A percentile compares a stretch with the other conserved stretches of the same genome.
Evolutionary conservation across 1,140 invertebrate genomes (phyloP).

Genomic region (Pemphigus obesinymphae): DNA sequence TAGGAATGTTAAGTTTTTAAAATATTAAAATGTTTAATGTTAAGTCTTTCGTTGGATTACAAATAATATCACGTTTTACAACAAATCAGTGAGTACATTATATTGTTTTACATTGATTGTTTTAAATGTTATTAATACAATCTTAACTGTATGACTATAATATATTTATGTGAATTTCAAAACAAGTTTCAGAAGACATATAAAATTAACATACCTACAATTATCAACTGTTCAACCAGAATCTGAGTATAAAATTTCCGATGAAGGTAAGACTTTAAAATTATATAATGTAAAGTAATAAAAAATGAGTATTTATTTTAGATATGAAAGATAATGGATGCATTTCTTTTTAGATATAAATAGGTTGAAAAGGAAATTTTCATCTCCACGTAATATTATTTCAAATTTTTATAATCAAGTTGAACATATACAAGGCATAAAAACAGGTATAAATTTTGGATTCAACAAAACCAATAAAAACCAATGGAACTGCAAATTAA

Average conservation of each 20-base stretch:
- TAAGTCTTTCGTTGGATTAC: background rate
- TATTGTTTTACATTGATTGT: background rate
- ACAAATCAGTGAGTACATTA: background rate
- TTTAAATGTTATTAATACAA: background rate
- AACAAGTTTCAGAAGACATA: background rate
- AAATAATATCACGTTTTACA: background rate
- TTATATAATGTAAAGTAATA: background rate
- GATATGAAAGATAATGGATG: background rate
- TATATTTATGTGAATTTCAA: background rate
- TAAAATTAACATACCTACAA: background rate
- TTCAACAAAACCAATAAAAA: conserved; percentile 8
- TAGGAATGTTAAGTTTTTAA: background rate
- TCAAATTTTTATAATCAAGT: conserved; percentile 25
- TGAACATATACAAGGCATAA: background rate
- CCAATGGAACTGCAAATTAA: conserved; percentile 32
- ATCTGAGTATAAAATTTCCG: conserved; percentile 2
- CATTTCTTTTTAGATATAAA: background rate
- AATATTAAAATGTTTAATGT: background rate
- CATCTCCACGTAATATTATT: conserved; percentile 15
- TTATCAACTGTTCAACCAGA: background rate
- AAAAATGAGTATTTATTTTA: background rate
- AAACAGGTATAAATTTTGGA: conserved; percentile 9
- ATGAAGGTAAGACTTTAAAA: conserved; percentile 2
- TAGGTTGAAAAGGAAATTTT: conserved; percentile 13
- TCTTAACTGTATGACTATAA: background rate